Conservation (phyloP, 2,113 vertebrate genomes). For the Phylloscopus trochiloides region DNA sequence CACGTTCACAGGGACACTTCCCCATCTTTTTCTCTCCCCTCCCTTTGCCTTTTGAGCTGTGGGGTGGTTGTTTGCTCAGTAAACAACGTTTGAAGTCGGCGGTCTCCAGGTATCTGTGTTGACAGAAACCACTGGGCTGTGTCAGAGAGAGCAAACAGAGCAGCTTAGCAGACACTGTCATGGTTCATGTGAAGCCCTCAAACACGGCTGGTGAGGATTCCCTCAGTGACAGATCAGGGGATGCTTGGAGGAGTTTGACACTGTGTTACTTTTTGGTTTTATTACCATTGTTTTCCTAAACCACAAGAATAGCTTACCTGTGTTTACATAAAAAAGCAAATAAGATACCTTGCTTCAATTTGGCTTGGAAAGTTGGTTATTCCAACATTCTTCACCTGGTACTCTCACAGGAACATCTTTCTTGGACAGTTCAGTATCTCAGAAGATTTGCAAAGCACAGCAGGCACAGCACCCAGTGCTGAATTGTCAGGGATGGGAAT, state of each 20-base stretch:
- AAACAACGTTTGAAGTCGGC: constrained; percentile 24
- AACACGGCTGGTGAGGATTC: constrained; percentile 18
- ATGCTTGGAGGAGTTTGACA: not conserved
- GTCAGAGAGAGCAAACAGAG: constrained; percentile 55
- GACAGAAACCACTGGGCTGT: constrained; percentile 55
- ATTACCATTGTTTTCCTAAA: not conserved
- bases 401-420: not conserved
- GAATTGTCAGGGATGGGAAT: not conserved
- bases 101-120: constrained; percentile 48
- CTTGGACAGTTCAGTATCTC: not conserved
- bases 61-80: constrained; percentile 32
- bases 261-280: not conserved
- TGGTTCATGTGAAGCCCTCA: constrained; percentile 30
- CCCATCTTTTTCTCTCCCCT: not conserved
- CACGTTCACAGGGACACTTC: not conserved
- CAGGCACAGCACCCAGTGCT: not conserved
- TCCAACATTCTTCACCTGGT: not conserved
- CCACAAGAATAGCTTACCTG: not conserved
- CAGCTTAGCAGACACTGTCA: not conserved
- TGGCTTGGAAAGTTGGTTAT: not conserved
- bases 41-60: constrained; percentile 8
- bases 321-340: not conserved
- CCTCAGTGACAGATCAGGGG: constrained; percentile 8
- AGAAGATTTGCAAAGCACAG: not conserved
- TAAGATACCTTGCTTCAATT: not conserved